phyloP scores from a whole-genome alignment of 2,888 invertebrate species.

The Meghimatium bilineatum region DNA sequence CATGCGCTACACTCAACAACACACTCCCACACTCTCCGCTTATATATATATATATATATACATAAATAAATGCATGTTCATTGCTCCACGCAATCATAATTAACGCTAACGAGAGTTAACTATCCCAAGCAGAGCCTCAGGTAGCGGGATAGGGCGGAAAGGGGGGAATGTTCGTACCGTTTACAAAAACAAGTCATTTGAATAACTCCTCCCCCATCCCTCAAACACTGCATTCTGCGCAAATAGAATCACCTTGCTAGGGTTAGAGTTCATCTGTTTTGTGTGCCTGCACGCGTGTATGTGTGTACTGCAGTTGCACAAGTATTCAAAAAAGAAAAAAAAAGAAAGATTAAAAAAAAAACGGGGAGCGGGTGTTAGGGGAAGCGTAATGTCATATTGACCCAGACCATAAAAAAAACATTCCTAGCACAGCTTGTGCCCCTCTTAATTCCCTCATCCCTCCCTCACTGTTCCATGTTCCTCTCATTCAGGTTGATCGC shows the following conservation, averaged over 20 bases:
- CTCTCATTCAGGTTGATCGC: background rate
- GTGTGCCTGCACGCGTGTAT: background rate
- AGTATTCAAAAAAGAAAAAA: background rate
- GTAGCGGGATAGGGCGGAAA: background rate
- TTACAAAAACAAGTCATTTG: background rate
- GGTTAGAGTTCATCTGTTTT: constrained; percentile 6
- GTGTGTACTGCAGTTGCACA: constrained; percentile 1
- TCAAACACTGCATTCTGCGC: constrained; percentile 2
- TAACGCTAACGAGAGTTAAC: background rate
- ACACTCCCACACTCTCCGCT: background rate
- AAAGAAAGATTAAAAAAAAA: background rate
- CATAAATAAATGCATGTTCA: background rate
- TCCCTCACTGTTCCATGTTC: background rate
- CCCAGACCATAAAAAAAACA: constrained; percentile 34
- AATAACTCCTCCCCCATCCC: constrained; percentile 1
- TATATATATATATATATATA: no score
- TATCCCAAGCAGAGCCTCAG: constrained; percentile 21
- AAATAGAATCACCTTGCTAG: constrained; percentile 39
- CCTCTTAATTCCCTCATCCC: background rate
- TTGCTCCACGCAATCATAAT: background rate
- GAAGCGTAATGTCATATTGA: constrained; percentile 16
- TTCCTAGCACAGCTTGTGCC: background rate
- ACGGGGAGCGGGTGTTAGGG: background rate
- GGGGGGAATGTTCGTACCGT: background rate
- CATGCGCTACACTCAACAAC: no score